Percentiles rank a stretch among this genome's conserved stretches.
Evolutionary conservation across 2,797 vertebrate species (phyloP).

Genomic region (Acanthis flammea): DNA sequence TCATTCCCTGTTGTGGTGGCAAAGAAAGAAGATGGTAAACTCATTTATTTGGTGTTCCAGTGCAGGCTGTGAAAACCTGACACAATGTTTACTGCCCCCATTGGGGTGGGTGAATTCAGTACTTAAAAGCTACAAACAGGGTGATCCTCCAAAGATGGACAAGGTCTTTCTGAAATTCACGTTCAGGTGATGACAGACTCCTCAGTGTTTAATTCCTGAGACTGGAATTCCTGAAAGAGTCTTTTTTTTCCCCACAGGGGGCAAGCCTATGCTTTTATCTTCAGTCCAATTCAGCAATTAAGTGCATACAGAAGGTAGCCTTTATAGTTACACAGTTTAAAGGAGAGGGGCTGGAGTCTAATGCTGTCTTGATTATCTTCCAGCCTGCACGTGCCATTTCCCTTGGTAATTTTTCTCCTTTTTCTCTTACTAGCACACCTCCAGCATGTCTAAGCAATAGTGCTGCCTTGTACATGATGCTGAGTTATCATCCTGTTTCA

Average conservation of each 20-base stretch:
- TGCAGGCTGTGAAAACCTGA: neutral
- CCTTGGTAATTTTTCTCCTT: neutral
- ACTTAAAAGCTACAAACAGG: neutral
- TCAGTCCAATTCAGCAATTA: neutral
- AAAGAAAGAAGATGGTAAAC: neutral
- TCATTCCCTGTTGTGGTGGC: neutral
- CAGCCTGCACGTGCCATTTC: neutral
- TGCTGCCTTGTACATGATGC: neutral
- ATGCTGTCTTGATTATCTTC: neutral
- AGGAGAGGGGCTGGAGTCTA: neutral
- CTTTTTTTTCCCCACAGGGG: neutral
- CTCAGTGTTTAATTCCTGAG: neutral
- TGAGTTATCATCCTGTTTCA: neutral
- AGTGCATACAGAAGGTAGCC: neutral
- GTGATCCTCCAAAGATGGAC: neutral
- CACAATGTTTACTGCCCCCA: neutral
- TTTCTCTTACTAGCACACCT: neutral
- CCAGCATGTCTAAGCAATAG: neutral
- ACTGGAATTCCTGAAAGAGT: neutral
- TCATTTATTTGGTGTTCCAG: neutral
- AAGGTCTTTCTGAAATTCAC: neutral
- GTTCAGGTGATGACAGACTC: neutral
- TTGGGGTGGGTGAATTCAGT: neutral
- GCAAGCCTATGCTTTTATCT: neutral
- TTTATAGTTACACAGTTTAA: neutral